Conservation (phyloP, 2,113 vertebrate species). For the Saimiri boliviensis region DNA sequence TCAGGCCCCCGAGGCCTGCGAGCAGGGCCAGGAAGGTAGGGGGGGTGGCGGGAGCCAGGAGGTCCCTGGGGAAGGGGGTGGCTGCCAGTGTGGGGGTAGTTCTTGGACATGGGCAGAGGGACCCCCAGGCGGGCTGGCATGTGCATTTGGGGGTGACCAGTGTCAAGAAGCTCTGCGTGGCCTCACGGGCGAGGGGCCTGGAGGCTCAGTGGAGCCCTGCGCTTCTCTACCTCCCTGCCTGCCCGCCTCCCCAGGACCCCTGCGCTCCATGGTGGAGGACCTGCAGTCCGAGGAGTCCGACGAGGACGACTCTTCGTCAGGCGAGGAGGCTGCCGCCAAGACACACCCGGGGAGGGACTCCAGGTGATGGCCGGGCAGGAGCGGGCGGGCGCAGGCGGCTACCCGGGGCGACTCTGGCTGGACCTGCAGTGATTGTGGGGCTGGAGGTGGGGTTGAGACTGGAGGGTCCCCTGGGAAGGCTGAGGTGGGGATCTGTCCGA, state of each 20-base stretch:
- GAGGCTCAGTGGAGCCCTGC: neutral
- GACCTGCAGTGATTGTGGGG: neutral
- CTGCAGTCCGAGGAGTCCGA: conserved; percentile 97
- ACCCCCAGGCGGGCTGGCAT: neutral
- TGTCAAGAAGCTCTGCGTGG: neutral
- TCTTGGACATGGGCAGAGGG: neutral
- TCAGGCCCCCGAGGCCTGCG: neutral
- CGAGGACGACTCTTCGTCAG: conserved; percentile 96
- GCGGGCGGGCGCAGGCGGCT: neutral
- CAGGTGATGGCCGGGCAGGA: conserved; percentile 84
- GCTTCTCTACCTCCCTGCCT: neutral
- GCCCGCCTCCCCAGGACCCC: conserved; percentile 85
- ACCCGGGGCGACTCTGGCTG: fast-evolving
- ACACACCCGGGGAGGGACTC: conserved; percentile 93
- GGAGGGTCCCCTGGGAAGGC: neutral
- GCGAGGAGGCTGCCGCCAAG: conserved; percentile 92
- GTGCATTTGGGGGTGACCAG: neutral
- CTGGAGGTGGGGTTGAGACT: neutral
- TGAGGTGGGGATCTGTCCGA: neutral
- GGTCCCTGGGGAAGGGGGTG: neutral
- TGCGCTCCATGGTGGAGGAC: conserved; percentile 97
- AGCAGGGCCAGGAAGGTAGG: conserved; percentile 59
- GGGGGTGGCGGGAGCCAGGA: neutral
- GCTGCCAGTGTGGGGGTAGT: no score
- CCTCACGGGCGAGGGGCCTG: neutral